phyloP scores from a whole-genome alignment of 1,140 invertebrate species.

The Oppia nitens region DNA sequence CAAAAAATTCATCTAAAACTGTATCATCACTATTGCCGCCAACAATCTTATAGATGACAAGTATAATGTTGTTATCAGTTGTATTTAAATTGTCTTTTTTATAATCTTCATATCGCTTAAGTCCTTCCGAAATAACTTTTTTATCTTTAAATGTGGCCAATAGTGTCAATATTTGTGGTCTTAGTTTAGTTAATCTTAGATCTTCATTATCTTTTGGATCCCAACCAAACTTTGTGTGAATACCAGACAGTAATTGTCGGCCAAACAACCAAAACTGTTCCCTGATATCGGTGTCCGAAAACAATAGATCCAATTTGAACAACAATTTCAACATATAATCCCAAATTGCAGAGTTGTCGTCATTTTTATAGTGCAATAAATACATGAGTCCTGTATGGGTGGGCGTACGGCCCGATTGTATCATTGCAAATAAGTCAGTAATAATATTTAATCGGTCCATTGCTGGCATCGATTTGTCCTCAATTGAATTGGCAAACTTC shows the following conservation, averaged over 20 bases:
- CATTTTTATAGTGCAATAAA: slow-evolving; percentile 56
- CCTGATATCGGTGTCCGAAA: slow-evolving; percentile 52
- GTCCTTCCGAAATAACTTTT: slow-evolving; percentile 53
- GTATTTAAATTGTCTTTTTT: neutral
- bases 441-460: slow-evolving; percentile 75
- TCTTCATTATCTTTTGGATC: neutral
- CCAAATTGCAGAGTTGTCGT: slow-evolving; percentile 88
- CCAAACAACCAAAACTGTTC: slow-evolving; percentile 54
- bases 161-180: slow-evolving; percentile 59
- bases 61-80: slow-evolving; percentile 39
- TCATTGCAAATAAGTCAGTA: slow-evolving; percentile 47
- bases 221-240: slow-evolving; percentile 39
- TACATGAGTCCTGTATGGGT: slow-evolving; percentile 57
- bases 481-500: slow-evolving; percentile 57
- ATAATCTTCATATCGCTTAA: slow-evolving; percentile 48
- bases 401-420: slow-evolving; percentile 62
- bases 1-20: slow-evolving; percentile 40
- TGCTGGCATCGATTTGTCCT: slow-evolving; percentile 56
- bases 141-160: slow-evolving; percentile 63
- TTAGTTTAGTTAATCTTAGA: slow-evolving; percentile 53
- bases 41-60: slow-evolving; percentile 67
- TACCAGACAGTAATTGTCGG: slow-evolving; percentile 44
- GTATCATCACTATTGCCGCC: slow-evolving; percentile 47
- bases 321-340: slow-evolving; percentile 61
- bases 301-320: slow-evolving; percentile 46